Conservation (phyloP, 2,113 vertebrate genomes). For the Bubo blakistoni region DNA sequence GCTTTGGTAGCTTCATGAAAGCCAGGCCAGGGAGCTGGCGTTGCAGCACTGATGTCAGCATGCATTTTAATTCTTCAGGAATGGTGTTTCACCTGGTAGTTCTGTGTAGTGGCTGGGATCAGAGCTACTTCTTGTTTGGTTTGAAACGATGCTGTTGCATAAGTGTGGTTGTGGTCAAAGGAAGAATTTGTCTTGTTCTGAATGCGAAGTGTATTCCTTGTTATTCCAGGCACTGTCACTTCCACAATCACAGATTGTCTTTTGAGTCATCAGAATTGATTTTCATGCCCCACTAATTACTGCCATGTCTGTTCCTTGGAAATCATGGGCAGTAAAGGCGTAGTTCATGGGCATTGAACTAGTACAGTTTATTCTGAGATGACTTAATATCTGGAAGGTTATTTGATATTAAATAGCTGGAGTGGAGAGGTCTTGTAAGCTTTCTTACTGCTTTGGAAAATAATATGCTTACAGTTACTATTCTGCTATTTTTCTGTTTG, state of each 20-base stretch:
- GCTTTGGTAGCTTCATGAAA: background rate
- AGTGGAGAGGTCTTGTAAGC: background rate
- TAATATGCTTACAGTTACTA: background rate
- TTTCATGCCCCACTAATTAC: slow-evolving; percentile 27
- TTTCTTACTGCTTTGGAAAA: background rate
- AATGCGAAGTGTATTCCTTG: background rate
- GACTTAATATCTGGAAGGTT: background rate
- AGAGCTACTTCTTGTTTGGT: background rate
- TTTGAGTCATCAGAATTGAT: background rate
- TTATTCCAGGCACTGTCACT: background rate
- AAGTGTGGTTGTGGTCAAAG: background rate
- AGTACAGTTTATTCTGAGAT: background rate
- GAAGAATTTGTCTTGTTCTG: background rate
- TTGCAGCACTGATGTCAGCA: background rate
- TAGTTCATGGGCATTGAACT: background rate
- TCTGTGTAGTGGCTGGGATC: rapidly evolving
- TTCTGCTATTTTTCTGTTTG: background rate
- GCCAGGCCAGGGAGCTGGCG: background rate
- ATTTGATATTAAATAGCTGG: background rate
- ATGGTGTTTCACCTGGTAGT: background rate
- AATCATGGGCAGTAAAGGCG: background rate
- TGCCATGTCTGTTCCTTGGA: background rate
- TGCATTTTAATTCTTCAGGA: background rate
- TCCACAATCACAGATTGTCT: background rate
- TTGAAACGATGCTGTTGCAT: rapidly evolving